Evolutionary conservation across 2,113 vertebrate genomes (phyloP).

Genomic region (Cervus canadensis): DNA sequence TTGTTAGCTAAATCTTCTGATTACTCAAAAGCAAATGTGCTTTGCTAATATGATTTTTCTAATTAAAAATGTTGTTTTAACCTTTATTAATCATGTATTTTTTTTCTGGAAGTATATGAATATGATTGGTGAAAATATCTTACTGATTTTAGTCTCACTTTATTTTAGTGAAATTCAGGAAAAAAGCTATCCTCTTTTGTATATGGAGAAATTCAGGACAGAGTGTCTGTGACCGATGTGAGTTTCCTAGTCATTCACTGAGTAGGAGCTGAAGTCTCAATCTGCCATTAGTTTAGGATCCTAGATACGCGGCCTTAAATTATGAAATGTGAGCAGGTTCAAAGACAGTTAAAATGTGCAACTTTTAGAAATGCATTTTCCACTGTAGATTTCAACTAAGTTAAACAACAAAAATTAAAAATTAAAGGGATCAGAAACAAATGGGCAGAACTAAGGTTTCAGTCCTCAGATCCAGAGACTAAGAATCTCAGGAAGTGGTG

Average conservation of each 20-base stretch:
- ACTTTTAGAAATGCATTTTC: background rate
- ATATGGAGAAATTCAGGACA: background rate
- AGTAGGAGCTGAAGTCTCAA: background rate
- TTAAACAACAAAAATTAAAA: background rate
- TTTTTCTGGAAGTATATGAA: background rate
- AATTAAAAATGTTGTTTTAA: background rate
- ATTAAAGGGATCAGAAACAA: background rate
- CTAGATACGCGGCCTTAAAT: background rate
- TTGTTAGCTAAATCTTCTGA: background rate
- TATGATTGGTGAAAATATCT: background rate
- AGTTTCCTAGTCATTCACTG: background rate
- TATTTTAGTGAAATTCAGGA: background rate
- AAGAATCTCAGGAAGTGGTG: background rate
- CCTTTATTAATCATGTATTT: background rate
- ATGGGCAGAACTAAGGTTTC: background rate
- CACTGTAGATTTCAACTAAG: background rate
- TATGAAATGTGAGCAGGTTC: background rate
- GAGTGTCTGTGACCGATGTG: background rate
- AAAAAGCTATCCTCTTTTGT: background rate
- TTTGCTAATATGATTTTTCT: background rate
- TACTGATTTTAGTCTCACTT: background rate
- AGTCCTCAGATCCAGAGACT: background rate
- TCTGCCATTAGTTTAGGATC: background rate
- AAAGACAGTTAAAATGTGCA: background rate
- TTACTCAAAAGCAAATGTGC: background rate